Base-by-base conservation (phyloP, 2,113 vertebrate genomes). In the Strix aluco region DNA sequence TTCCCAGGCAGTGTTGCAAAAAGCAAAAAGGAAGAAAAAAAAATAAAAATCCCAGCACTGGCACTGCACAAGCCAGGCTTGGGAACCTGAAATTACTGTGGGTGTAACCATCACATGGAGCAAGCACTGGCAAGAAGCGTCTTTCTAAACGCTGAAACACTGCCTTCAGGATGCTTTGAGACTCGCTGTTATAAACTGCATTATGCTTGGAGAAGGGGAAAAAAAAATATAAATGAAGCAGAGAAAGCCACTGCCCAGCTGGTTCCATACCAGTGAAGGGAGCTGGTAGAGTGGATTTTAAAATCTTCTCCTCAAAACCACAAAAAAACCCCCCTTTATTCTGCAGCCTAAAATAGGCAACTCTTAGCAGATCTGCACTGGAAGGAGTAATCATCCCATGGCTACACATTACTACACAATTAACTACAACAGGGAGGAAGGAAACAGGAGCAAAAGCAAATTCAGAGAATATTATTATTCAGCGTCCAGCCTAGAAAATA, bases 1-100 rank as follows among this genome's bases (percentile, higher is more conserved):
- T 98, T 98, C 98, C 97, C 98, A 98, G 97, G 93, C 97, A 93
- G 81, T 10, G 10, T 36, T 91, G 90, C 79, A 97, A 83, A 96
- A 92, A 97, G 94, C 70, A 94, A 95, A 91, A 78, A 85, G 13
- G n/a, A 81, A 32, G 36, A 40, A 19, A 42, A 71, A 25, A 67
- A 22, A 20, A 29, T 25, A 55, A 22, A 22, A n/a, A 44, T 20
- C 26, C 69, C 70, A 97, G 13, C 29, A 29, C 27, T 73, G 90
- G 92, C 87, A 94, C 79, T 57, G 47, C 79, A 70, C 36, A 75
- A 83, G 54, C 65, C 78, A 77, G 91, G 11, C 93, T 81, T 83
- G 92, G 66, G 89, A 96, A 86, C 61, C 25, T 86, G 85, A 67
- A 67, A 84, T 26, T 94, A 62, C 67, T 78, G n/a, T 52, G 85